Evolutionary conservation across 2,888 invertebrate species (phyloP), one percentile per base, ranked within the genome.

Genomic region (Muschampia plurimacula): DNA sequence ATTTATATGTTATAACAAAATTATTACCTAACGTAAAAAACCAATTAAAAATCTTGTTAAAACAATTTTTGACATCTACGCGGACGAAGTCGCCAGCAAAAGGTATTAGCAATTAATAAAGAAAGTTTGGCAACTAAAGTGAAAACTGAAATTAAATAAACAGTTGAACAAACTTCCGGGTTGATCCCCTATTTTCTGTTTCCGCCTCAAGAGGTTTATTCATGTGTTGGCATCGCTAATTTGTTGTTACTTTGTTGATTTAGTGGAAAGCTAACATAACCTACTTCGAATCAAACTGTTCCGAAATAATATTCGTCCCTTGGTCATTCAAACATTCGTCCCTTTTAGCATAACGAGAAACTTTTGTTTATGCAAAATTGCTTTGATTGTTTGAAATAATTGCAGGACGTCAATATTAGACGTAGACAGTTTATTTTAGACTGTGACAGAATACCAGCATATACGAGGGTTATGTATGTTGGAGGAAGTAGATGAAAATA

Each of bases 201-300:
- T 64, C 64, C 64, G 22, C 64, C 36, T 60, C 60, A 55, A 55
- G 55, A 55, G 55, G 55, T 22, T 55, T 55, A 55, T 55, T 15
- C 55, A 59, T 28, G 9, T 59, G 32, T 32, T 59, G 13, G 32
- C 59, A 32, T 59, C 32, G 59, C 32, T 59, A 59, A 59, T 59
- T 80, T 75, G 86, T 67, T 88, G 88, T 77, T 74, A 59, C 59
- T 59, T 59, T 59, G 59, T 59, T 59, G 59, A 59, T 59, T 59
- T 59, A 59, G 59, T 22, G 32, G 10, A 62, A 62, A 62, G 39
- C 62, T 59, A 59, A 59, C 59, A 59, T 59, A 59, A 59, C 32
- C 32, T 32, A 10, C 6, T 59, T 32, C 59, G 10, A 59, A 59
- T 59, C 52, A n/a, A 52, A 36, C 49, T 66, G 32, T 32, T n/a